Evolutionary conservation across 2,888 invertebrate species (phyloP).

Genomic region (Drosophila vallismaia): DNA sequence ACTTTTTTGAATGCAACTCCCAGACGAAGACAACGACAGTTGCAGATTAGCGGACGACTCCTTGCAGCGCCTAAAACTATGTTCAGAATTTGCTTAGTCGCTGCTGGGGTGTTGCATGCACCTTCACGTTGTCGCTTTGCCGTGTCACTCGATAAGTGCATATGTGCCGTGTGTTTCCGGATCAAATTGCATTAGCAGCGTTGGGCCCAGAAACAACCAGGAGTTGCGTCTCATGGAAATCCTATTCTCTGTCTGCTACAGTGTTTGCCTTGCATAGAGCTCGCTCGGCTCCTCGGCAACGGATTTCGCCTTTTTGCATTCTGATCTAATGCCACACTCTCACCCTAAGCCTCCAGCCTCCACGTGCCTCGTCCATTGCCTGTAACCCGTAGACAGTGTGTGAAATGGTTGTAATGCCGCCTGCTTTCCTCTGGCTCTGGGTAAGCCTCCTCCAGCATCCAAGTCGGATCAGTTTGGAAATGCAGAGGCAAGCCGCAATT

Average conservation of each 20-base stretch:
- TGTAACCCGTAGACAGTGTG: constrained; percentile 8
- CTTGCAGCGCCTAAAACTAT: constrained; percentile 72
- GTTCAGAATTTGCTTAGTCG: constrained; percentile 57
- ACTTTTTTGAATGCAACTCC: no score
- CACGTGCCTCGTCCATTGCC: constrained; percentile 7
- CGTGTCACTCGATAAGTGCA: constrained; percentile 34
- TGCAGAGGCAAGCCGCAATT: constrained; percentile 9
- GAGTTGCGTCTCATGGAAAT: background rate
- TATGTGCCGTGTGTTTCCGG: constrained; percentile 68
- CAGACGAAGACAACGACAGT: constrained; percentile 13
- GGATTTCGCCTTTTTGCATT: constrained; percentile 60
- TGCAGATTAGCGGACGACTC: constrained; percentile 21
- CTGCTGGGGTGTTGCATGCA: constrained; percentile 18
- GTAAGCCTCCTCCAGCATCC: constrained; percentile 52
- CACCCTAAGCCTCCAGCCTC: constrained; percentile 40
- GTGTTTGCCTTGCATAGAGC: constrained; percentile 59
- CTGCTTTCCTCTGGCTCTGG: constrained; percentile 56
- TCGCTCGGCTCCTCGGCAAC: constrained; percentile 22
- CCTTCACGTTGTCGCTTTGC: constrained; percentile 18
- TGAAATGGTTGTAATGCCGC: constrained; percentile 51
- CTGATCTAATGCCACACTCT: constrained; percentile 56
- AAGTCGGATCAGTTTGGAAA: constrained; percentile 26
- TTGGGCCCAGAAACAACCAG: constrained; percentile 59
- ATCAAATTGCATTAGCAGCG: constrained; percentile 76
- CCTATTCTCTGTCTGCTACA: background rate